A percentile compares a stretch with the other conserved stretches of the same genome.
These are phyloP conservation scores for Capitulum mitella DNA, from an alignment of 2,888 invertebrate species.

Conservation along the genomic window DNA sequence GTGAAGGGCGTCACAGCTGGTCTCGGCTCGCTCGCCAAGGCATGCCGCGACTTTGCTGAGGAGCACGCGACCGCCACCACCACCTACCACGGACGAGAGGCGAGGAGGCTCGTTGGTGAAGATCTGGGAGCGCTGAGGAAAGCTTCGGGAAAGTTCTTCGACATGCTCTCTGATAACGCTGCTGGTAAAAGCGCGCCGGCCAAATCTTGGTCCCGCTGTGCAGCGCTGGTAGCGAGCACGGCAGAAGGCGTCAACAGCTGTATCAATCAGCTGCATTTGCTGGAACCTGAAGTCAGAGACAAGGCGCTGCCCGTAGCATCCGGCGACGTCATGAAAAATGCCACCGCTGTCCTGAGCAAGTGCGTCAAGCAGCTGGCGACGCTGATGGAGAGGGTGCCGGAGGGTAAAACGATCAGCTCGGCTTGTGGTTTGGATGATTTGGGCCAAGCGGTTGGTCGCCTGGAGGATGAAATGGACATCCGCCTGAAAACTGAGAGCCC, in stretches of 20 bases:
- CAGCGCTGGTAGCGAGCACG: not conserved
- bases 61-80: slow-evolving; percentile 57
- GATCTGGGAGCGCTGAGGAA: not conserved
- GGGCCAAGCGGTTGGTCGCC: too few relatives aligned
- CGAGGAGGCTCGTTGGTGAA: slow-evolving; percentile 25
- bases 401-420: not conserved
- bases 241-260: not conserved
- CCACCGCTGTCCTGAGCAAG: not conserved
- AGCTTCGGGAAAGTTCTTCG: not conserved
- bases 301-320: not conserved
- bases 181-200: not conserved
- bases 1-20: not conserved
- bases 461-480: not conserved
- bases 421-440: not conserved
- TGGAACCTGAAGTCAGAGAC: not conserved
- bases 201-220: not conserved
- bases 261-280: not conserved
- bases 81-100: slow-evolving; percentile 7
- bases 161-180: not conserved
- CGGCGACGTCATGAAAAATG: not conserved
- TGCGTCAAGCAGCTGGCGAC: not conserved
- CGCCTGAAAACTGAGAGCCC: not conserved
- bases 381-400: not conserved
- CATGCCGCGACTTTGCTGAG: slow-evolving; percentile 58
- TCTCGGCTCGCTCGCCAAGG: not conserved